phyloP scores from a whole-genome alignment of 2,888 invertebrate genomes.

The Drosophila meridiana region DNA sequence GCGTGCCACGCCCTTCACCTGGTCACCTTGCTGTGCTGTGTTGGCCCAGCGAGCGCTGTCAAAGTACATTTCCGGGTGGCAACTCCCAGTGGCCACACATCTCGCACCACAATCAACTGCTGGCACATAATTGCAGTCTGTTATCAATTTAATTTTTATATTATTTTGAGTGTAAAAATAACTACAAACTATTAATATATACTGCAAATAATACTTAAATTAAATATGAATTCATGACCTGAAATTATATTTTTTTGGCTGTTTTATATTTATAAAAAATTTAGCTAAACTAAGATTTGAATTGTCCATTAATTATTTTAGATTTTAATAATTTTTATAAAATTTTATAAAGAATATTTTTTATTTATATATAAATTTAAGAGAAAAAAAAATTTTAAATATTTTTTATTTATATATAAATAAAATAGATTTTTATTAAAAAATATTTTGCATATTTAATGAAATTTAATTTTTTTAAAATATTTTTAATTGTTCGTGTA shows the following conservation, averaged over 20 bases:
- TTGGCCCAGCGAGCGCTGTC: conserved; percentile 6
- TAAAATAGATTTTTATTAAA: too few species aligned
- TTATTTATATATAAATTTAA: too few species aligned
- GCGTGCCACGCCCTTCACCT: conserved; percentile 50
- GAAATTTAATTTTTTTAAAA: too few species aligned
- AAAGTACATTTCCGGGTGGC: conserved; percentile 13
- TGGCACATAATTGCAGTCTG: conserved; percentile 1
- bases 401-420: too few species aligned
- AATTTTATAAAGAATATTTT: not conserved
- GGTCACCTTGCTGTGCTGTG: conserved; percentile 29
- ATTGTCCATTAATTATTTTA: not conserved
- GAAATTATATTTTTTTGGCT: not conserved
- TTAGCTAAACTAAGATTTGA: not conserved
- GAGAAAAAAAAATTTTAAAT: too few species aligned
- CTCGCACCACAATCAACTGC: not conserved
- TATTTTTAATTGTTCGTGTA: too few species aligned
- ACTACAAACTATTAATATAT: not conserved
- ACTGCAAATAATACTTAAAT: too few species aligned
- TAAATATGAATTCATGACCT: not conserved
- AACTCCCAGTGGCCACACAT: conserved; percentile 11
- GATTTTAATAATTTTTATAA: not conserved
- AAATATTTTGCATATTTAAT: too few species aligned
- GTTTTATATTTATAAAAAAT: not conserved
- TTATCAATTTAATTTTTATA: not conserved
- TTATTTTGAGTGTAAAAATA: not conserved